These are phyloP conservation scores for Drosophila littoralis DNA, from an alignment of 1,140 invertebrate species.

Conservation along the genomic window DNA sequence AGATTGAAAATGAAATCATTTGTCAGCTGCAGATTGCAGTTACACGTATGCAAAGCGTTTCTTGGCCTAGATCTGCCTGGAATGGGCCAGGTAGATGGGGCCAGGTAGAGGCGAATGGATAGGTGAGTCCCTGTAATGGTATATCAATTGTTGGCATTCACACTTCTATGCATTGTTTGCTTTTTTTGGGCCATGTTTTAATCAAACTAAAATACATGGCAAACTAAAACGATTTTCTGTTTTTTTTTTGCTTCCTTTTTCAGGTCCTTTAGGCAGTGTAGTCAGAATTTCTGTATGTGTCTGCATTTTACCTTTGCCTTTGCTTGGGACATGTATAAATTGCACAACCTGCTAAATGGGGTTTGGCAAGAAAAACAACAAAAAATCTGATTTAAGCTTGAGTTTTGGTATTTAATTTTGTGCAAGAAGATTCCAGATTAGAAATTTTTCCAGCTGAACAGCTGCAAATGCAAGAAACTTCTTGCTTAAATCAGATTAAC, in stretches of 20 bases:
- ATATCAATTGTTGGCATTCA: constrained; percentile 65
- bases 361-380: neutral
- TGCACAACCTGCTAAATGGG: constrained; percentile 5
- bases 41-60: constrained; percentile 16
- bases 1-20: constrained; percentile 54
- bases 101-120: neutral
- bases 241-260: neutral
- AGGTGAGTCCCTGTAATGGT: constrained; percentile 36
- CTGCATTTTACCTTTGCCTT: constrained; percentile 14
- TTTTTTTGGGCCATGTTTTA: constrained; percentile 61
- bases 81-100: constrained; percentile 13
- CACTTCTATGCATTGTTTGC: constrained; percentile 37
- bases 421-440: neutral
- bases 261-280: neutral
- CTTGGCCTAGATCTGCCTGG: constrained; percentile 29
- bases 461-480: neutral
- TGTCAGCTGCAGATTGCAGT: constrained; percentile 47
- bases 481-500: too few species aligned
- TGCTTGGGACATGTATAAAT: constrained; percentile 4
- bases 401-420: neutral
- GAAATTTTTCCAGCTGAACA: neutral
- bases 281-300: constrained; percentile 3
- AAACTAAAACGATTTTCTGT: constrained; percentile 39
- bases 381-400: neutral
- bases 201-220: constrained; percentile 78